These are phyloP conservation scores for Cercocebus atys DNA, from an alignment of 2,113 vertebrate species.

Conservation along the genomic window DNA sequence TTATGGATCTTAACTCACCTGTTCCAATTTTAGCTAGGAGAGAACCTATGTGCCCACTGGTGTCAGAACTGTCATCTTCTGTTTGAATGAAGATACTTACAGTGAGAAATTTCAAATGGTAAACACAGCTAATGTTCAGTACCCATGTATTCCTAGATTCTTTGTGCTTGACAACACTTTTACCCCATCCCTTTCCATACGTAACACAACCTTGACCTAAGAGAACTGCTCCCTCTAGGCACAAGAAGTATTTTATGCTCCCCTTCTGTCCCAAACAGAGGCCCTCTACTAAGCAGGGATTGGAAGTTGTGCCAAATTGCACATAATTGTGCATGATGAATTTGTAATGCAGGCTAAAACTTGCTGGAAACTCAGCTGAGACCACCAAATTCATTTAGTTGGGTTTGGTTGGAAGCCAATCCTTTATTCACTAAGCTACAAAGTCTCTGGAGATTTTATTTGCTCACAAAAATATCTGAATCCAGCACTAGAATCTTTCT, in stretches of 20 bases:
- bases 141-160: not conserved
- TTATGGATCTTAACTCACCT: conserved; percentile 3
- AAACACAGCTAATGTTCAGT: not conserved
- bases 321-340: conserved; percentile 80
- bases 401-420: conserved; percentile 78
- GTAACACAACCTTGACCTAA: conserved; percentile 43
- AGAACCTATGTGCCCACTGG: not conserved
- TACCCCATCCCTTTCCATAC: not conserved
- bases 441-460: conserved; percentile 65
- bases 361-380: conserved; percentile 80
- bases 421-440: conserved; percentile 77
- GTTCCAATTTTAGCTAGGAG: not conserved
- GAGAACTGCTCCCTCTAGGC: conserved; percentile 55
- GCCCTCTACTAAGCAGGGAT: conserved; percentile 65
- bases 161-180: conserved; percentile 22
- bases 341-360: conserved; percentile 75
- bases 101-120: not conserved
- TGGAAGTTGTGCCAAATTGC: conserved; percentile 79
- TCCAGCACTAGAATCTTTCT: conserved; percentile 62
- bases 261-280: conserved; percentile 61
- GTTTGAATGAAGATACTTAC: not conserved
- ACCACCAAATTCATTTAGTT: conserved; percentile 78
- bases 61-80: not conserved
- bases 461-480: conserved; percentile 68
- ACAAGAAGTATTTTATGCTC: conserved; percentile 60